Conservation (phyloP, 2,113 vertebrate genomes). For the Petrocephalus microphthalmus region DNA sequence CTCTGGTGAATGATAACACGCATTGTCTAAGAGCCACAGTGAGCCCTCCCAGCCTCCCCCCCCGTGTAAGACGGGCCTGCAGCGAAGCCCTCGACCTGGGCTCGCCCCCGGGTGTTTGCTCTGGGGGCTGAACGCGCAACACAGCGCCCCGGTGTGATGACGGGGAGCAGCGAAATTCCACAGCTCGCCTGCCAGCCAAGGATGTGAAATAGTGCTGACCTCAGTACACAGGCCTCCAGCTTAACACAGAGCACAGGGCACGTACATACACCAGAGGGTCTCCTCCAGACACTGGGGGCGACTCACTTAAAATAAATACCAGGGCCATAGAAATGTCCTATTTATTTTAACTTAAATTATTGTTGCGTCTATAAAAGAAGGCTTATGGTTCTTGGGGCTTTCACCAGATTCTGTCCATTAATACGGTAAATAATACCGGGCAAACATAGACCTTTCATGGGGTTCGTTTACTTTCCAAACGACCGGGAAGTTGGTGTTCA, state of each 20-base stretch:
- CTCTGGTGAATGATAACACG: not conserved
- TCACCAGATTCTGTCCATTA: not conserved
- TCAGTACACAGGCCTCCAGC: constrained; percentile 28
- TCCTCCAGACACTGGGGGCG: not conserved
- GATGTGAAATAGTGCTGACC: constrained; percentile 39
- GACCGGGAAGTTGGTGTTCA: not conserved
- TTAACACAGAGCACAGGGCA: not conserved
- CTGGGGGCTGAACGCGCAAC: constrained; percentile 29
- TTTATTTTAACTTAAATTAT: constrained; percentile 9
- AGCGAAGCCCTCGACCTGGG: not conserved
- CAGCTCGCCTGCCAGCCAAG: constrained; percentile 43
- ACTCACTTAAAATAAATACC: constrained; percentile 7
- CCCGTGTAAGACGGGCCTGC: not conserved
- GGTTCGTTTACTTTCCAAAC: not conserved
- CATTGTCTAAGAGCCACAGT: not conserved
- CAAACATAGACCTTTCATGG: not conserved
- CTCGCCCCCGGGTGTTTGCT: not conserved
- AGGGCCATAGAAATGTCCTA: not conserved
- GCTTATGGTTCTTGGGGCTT: not conserved
- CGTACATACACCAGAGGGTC: not conserved
- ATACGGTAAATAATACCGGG: not conserved
- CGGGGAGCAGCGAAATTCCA: constrained; percentile 65
- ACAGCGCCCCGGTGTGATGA: constrained; percentile 18
- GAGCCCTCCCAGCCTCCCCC: not conserved
- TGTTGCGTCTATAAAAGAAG: not conserved